Base-by-base conservation (phyloP, 2,113 vertebrate genomes). In the Nycticebus coucang region DNA sequence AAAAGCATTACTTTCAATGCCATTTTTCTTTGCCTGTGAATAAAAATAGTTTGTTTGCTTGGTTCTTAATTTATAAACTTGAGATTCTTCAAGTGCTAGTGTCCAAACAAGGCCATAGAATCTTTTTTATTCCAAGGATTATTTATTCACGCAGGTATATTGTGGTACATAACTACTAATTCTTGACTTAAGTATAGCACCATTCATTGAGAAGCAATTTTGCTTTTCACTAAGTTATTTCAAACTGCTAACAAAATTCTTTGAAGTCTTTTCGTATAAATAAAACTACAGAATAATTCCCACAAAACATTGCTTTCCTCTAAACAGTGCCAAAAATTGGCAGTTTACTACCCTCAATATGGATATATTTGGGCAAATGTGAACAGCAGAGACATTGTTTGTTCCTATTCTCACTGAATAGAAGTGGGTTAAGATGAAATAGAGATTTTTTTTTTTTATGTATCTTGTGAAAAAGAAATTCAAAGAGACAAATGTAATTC, bases 1-100 rank as follows among this genome's bases (percentile, higher is more conserved):
- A 97, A 88, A 92, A 95, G 94, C 96, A 69, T 69, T 87, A 85
- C 79, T 94, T 94, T 96, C 21, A 84, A 45, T 91, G 41, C n/a
- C 45, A 50, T 68, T 21, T 62, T 45, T 93, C 89, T 96, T 93
- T 81, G 6, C 0, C n/a, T 92, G 5, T 77, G 53, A 91, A 37
- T 68, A 15, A 12, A 91, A 91, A 41, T n/a, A 2, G 88, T 91
- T 95, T 33, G 53, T 91, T 69, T 93, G 21, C 6, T 69, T 91
- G 19, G 24, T 30, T 91, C 55, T 81, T 71, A 85, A 53, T 35
- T 35, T 81, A 13, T 74, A 90, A 21, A 75, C 55, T 22, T 57
- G n/a, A 87, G 10, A 50, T 64, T 28, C 0, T 22, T 88, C 9
- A 85, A 71, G 22, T 93, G 35, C 21, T 55, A 55, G 30, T 66